Percentiles rank a stretch among this genome's conserved stretches.
phyloP scores from a whole-genome alignment of 2,113 vertebrate genomes.

The Butorides virescens region DNA sequence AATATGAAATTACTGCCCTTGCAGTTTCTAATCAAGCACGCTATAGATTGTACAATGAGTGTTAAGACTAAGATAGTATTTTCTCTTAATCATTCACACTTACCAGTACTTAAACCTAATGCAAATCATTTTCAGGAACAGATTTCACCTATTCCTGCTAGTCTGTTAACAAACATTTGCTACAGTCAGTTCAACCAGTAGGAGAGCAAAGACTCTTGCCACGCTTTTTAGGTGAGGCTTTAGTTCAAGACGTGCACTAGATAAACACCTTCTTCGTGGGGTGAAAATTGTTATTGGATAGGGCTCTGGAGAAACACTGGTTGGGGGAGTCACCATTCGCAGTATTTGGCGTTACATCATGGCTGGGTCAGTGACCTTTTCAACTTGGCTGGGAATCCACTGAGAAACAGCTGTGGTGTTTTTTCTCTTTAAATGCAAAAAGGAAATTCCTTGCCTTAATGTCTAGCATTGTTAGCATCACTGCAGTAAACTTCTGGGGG shows the following conservation, averaged over 20 bases:
- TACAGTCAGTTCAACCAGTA: background rate
- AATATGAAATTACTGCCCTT: background rate
- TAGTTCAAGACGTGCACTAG: background rate
- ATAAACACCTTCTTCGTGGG: background rate
- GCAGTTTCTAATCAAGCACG: background rate
- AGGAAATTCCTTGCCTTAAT: constrained; percentile 47
- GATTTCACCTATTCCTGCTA: background rate
- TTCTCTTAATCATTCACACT: background rate
- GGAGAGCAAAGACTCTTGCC: background rate
- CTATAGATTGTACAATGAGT: background rate
- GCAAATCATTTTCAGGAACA: background rate
- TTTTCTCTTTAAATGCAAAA: constrained; percentile 51
- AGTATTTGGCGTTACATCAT: background rate
- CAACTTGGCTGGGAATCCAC: constrained; percentile 23
- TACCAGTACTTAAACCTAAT: background rate
- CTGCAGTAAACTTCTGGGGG: constrained; percentile 32
- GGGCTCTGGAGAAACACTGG: background rate
- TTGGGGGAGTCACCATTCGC: background rate
- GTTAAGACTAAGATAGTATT: background rate
- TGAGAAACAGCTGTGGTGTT: constrained; percentile 23
- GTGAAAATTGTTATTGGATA: background rate
- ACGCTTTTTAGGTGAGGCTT: background rate
- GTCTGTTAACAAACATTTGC: background rate
- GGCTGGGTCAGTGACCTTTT: constrained; percentile 11
- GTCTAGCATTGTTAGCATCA: constrained; percentile 49